Evolutionary conservation across 2,888 invertebrate genomes (phyloP).

Genomic region (Volucella inflata): DNA sequence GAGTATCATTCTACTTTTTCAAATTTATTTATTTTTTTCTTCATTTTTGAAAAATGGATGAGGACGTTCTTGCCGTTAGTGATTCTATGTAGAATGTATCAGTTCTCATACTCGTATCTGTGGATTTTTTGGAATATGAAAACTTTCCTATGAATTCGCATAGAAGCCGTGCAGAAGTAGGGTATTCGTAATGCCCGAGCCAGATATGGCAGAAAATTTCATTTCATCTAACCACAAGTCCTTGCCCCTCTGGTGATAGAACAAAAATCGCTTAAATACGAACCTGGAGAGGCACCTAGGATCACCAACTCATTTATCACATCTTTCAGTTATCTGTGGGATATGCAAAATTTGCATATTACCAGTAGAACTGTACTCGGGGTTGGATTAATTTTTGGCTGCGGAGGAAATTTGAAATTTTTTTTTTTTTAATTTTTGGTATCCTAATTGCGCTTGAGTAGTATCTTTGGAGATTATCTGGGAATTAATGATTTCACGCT

Average conservation of each 20-base stretch:
- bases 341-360: slow-evolving; percentile 47
- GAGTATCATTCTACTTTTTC: slow-evolving; percentile 82
- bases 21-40: slow-evolving; percentile 3
- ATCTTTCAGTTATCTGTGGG: slow-evolving; percentile 15
- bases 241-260: slow-evolving; percentile 36
- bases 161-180: slow-evolving; percentile 11
- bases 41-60: neutral
- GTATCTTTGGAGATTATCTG: slow-evolving; percentile 59
- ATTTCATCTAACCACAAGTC: slow-evolving; percentile 36
- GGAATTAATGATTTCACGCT: slow-evolving; percentile 57
- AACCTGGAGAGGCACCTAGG: neutral
- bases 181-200: slow-evolving; percentile 22
- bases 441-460: slow-evolving; percentile 54
- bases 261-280: neutral
- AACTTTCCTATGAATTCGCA: slow-evolving; percentile 12
- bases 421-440: slow-evolving; percentile 45
- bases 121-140: neutral
- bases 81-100: neutral
- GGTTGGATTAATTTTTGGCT: slow-evolving; percentile 47
- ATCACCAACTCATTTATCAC: slow-evolving; percentile 64
- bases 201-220: slow-evolving; percentile 2
- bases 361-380: neutral
- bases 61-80: neutral
- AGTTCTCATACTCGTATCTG: neutral
- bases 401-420: slow-evolving; percentile 14